Base-by-base conservation (phyloP, 2,797 vertebrate genomes). In the Acanthopagrus latus region DNA sequence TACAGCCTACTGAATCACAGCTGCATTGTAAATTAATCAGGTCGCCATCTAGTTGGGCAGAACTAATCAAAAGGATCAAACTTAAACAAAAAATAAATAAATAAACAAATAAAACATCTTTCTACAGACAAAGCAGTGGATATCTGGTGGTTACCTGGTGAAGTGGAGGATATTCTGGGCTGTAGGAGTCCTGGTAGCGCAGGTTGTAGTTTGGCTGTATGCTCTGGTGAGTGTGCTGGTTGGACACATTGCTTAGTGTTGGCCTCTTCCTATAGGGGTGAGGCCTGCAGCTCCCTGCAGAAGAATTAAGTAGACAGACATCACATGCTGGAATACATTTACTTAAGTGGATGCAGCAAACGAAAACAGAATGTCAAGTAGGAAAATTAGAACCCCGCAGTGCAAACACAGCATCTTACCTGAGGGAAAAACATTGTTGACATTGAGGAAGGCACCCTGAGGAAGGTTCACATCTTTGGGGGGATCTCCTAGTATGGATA, bases 401-500 rank as follows among this genome's bases (percentile, higher is more conserved):
- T 2, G 14, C 8, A 8, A 47, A 41, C 20, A 25, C 16, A 20
- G 3, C 12, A 8, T 4, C 87, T 88, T 69, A 95, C 95, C 95
- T 87, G 94, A 92, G 18, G 92, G 93, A 71, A 96, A 95, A 52
- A 92, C 91, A 85, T 91, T 95, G 59, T 94, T 95, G 60, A 94
- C 89, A 71, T 91, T 93, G 76, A 97, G 93, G 86, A 96, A 97
- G 1, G 94, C 93, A 71, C 95, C 95, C 72, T 96, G 92, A 29
- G 96, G 93, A 70, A 95, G 91, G 64, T 93, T 94, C 60, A 91
- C 90, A 58, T 97, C 97, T 91, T 97, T 97, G 17, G 95, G 96
- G 52, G 96, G 96, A 50, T 97, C 96, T 71, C 97, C 96, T 3
- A 98, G 91, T 64, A 98, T 92, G 0, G 97, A 97, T 1, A 93